Percentiles rank a stretch among this genome's conserved stretches.
Conservation (phyloP, 2,888 invertebrate species). For the Caenorhabditis sp. region DNA sequence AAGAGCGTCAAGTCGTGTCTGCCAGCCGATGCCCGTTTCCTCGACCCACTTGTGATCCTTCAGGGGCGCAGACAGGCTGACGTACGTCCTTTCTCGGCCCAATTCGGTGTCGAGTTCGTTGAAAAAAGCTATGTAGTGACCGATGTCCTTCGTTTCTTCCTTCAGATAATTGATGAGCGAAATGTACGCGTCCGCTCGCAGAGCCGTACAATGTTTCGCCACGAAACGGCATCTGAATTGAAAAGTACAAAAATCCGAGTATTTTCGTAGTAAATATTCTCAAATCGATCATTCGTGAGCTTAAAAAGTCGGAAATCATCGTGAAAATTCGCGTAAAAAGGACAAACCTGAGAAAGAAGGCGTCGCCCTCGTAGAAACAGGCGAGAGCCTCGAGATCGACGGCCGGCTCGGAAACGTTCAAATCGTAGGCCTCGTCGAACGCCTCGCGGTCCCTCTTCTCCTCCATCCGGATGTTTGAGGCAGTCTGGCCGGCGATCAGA, state of each 20-base stretch:
- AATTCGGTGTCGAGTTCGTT: constrained; percentile 31
- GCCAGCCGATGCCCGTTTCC: constrained; percentile 10
- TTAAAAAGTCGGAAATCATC: too few relatives aligned
- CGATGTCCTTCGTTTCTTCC: constrained; percentile 24
- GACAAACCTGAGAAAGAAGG: constrained; percentile 19
- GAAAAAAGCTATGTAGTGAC: constrained; percentile 32
- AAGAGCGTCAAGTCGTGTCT: constrained; percentile 50
- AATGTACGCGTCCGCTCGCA: constrained; percentile 59
- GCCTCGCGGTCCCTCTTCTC: constrained; percentile 26
- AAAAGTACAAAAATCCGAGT: neutral
- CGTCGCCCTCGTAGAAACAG: constrained; percentile 14
- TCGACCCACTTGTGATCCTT: constrained; percentile 53
- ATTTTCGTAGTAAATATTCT: too few relatives aligned
- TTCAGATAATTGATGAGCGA: constrained; percentile 50
- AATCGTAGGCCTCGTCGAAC: constrained; percentile 24
- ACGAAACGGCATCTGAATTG: constrained; percentile 53
- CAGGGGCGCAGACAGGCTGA: constrained; percentile 1
- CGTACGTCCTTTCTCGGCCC: neutral
- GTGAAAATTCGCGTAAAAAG: too few relatives aligned
- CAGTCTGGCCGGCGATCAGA: too few relatives aligned
- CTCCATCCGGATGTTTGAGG: neutral
- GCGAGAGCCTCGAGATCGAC: constrained; percentile 42
- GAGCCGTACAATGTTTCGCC: constrained; percentile 59
- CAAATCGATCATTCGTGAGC: too few relatives aligned
- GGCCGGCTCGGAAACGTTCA: constrained; percentile 25